Percentiles rank a stretch among this genome's conserved stretches.
Conservation (phyloP, 2,113 vertebrate species). For the Lagopus leucura region DNA sequence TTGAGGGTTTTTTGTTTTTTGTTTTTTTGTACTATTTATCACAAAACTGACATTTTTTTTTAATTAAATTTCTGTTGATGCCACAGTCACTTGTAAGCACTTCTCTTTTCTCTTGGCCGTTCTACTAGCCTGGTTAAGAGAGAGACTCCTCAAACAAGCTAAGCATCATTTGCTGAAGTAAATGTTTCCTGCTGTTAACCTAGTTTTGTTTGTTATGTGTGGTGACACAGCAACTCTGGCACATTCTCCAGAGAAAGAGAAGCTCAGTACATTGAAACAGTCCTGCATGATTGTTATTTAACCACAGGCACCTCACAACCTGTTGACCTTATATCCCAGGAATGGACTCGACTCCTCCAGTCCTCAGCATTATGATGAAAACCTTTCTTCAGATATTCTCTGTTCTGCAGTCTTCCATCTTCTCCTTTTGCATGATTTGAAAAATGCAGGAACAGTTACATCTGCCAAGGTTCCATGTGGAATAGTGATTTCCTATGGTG, state of each 20-base stretch:
- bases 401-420: not conserved
- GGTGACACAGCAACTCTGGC: not conserved
- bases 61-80: not conserved
- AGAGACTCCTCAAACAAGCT: not conserved
- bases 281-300: not conserved
- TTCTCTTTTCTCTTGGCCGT: not conserved
- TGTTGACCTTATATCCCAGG: not conserved
- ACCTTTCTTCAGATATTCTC: constrained; percentile 1
- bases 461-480: constrained; percentile 70
- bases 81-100: not conserved
- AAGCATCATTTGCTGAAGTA: not conserved
- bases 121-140: not conserved
- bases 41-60: not conserved
- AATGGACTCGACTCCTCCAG: not conserved
- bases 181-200: not conserved
- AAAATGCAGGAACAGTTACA: constrained; percentile 22
- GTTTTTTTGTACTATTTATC: not conserved
- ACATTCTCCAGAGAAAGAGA: not conserved
- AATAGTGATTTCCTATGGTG: constrained; percentile 70
- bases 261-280: not conserved
- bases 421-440: constrained; percentile 25
- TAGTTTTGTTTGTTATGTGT: not conserved
- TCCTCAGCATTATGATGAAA: not conserved
- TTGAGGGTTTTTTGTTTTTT: not conserved
- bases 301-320: not conserved